These are phyloP conservation scores for Nerophis ophidion DNA, from an alignment of 2,113 vertebrate genomes.

Conservation along the genomic window DNA sequence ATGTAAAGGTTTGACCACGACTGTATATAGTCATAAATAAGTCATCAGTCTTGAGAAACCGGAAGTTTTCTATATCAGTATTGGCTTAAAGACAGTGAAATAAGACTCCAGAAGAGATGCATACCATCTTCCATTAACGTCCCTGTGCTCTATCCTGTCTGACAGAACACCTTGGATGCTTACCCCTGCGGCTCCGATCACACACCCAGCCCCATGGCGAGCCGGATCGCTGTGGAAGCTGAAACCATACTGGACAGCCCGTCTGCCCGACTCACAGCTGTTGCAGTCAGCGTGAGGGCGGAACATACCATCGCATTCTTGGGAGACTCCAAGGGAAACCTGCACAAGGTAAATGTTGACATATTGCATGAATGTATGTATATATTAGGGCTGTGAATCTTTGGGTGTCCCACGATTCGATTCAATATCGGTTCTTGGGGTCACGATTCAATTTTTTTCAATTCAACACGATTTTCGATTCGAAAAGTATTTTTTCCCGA, in stretches of 20 bases:
- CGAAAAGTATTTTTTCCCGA: no score
- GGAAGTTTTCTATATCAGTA: no score
- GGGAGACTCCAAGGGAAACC: constrained; percentile 86
- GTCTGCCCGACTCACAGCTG: constrained; percentile 82
- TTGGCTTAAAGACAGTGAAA: no score
- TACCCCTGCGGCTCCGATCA: constrained; percentile 97
- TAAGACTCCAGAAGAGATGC: background rate
- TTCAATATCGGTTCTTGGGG: no score
- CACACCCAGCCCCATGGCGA: constrained; percentile 96
- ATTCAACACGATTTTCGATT: no score
- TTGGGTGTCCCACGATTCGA: no score
- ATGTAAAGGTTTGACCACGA: no score
- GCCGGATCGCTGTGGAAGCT: constrained; percentile 77
- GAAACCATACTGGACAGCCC: constrained; percentile 80
- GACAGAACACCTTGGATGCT: constrained; percentile 86
- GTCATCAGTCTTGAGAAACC: no score
- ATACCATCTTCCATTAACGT: background rate
- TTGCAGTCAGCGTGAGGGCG: constrained; percentile 81
- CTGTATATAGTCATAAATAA: no score
- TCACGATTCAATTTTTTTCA: no score
- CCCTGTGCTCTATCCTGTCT: background rate
- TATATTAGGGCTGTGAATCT: no score
- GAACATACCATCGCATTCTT: constrained; percentile 88
- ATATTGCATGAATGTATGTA: no score
- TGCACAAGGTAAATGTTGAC: constrained; percentile 81